Evolutionary conservation across 2,888 invertebrate genomes (phyloP), one percentile per base, ranked within the genome.

Genomic region (Altica lythri): DNA sequence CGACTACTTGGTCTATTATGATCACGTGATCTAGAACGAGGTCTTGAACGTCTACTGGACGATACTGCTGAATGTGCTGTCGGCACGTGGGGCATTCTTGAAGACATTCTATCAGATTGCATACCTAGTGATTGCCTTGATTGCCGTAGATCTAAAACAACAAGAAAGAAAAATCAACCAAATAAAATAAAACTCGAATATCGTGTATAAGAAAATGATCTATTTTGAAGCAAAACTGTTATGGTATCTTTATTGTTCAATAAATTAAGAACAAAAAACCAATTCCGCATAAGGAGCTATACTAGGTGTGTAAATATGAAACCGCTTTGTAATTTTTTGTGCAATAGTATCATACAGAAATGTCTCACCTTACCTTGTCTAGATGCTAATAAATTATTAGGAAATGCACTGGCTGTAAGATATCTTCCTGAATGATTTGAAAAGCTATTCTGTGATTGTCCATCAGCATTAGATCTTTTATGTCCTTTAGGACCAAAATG

Each of bases 361-460:
- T 13, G 10, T 46, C 19, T 40, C 17, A 37, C 25, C 38, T 55
- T 75, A 84, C 84, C 84, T 79, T 86, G 86, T 70, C 87, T 79
- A 13, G 87, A 84, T 71, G 86, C 88, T 67, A 89, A 84, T 68
- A 92, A 83, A 77, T 91, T 90, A 63, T 84, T 85, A 50, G 88
- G 86, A 64, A 85, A 81, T 55, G 85, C 85, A 49, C 71, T 74
- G 55, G 83, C 81, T 61, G 82, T 81, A 66, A 86, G 79, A 71
- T 90, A 91, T 68, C 91, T 84, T 67, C 86, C 88, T 35, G 91
- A 90, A 69, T 86, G 83, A 71, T 90, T 91, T 54, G 90, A 88
- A 76, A 91, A 92, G 73, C 92, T 91, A 74, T 92, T 89, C 74
- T 92, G 92, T 50, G 92, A 92, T 77, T 92, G 92, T 56, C 92